A percentile compares a stretch with the other conserved stretches of the same genome.
Evolutionary conservation across 2,888 invertebrate species (phyloP).

Genomic region (Thymelicus acteon): DNA sequence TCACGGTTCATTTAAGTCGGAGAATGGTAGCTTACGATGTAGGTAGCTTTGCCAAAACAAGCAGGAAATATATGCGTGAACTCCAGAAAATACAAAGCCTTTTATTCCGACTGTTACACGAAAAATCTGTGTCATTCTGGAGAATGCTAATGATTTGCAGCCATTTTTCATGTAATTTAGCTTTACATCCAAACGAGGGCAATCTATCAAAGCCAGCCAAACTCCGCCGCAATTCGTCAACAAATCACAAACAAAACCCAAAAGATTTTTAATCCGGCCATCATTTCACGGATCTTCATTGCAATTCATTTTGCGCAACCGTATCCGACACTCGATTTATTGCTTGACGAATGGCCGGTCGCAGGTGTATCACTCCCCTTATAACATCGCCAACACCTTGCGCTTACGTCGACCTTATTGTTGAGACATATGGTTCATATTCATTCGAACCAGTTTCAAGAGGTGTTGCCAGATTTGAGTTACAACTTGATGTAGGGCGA

Average conservation of each 20-base stretch:
- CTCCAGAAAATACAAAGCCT: too few relatives aligned
- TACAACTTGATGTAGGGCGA: conserved; percentile 49
- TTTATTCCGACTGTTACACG: too few relatives aligned
- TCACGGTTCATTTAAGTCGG: too few relatives aligned
- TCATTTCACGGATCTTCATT: conserved; percentile 46
- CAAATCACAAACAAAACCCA: conserved; percentile 29
- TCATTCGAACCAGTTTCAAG: not conserved
- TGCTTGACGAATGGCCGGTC: conserved; percentile 42
- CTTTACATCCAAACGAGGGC: conserved; percentile 3
- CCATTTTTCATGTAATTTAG: conserved; percentile 6
- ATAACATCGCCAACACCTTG: conserved; percentile 17
- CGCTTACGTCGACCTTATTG: conserved; percentile 1
- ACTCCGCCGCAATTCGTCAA: conserved; percentile 17
- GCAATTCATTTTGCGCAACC: conserved; percentile 46
- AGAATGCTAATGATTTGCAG: not conserved
- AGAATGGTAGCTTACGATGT: too few relatives aligned
- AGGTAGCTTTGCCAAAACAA: too few relatives aligned
- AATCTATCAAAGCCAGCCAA: conserved; percentile 12
- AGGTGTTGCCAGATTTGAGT: conserved; percentile 37
- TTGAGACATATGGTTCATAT: not conserved
- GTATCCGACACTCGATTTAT: conserved; percentile 44
- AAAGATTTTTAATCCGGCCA: conserved; percentile 39
- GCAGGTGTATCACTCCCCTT: conserved; percentile 42
- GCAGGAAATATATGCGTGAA: too few relatives aligned
- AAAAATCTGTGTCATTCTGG: too few relatives aligned